A percentile compares a stretch with the other conserved stretches of the same genome.
These are phyloP conservation scores for Galerucella calmariensis DNA, from an alignment of 2,888 invertebrate genomes.

Conservation along the genomic window DNA sequence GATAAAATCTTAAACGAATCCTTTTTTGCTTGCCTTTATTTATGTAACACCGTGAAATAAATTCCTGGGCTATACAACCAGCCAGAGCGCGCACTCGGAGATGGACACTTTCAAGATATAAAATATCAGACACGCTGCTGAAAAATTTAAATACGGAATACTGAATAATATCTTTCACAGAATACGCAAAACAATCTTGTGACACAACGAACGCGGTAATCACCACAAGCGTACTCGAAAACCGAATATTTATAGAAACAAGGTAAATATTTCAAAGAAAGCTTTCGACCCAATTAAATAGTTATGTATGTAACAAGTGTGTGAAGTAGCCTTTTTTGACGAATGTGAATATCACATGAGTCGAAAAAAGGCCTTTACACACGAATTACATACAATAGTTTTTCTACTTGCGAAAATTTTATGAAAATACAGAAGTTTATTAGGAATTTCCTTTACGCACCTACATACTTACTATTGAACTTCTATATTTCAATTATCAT, in stretches of 20 bases:
- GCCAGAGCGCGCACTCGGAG: constrained; percentile 12
- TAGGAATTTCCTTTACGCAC: too few relatives aligned
- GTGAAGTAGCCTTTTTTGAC: too few relatives aligned
- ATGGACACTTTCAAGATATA: constrained; percentile 30
- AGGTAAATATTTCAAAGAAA: neutral
- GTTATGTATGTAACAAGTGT: too few relatives aligned
- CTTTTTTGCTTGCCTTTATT: constrained; percentile 39
- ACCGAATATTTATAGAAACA: neutral
- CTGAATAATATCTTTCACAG: neutral
- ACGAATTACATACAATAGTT: too few relatives aligned
- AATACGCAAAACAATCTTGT: constrained; percentile 19
- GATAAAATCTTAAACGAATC: constrained; percentile 43
- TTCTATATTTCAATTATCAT: too few relatives aligned
- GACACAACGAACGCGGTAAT: neutral
- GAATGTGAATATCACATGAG: too few relatives aligned
- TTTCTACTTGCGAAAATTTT: too few relatives aligned
- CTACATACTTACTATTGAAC: too few relatives aligned
- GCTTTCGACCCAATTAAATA: too few relatives aligned
- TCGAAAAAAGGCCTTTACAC: too few relatives aligned
- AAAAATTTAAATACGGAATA: constrained; percentile 29
- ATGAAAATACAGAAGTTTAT: too few relatives aligned
- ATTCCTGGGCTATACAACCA: constrained; percentile 26
- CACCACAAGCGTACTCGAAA: constrained; percentile 1
- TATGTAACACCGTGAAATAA: constrained; percentile 41
- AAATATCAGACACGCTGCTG: constrained; percentile 26